Base-by-base conservation (phyloP, 2,888 invertebrate genomes). In the Tetragonula carbonaria region DNA sequence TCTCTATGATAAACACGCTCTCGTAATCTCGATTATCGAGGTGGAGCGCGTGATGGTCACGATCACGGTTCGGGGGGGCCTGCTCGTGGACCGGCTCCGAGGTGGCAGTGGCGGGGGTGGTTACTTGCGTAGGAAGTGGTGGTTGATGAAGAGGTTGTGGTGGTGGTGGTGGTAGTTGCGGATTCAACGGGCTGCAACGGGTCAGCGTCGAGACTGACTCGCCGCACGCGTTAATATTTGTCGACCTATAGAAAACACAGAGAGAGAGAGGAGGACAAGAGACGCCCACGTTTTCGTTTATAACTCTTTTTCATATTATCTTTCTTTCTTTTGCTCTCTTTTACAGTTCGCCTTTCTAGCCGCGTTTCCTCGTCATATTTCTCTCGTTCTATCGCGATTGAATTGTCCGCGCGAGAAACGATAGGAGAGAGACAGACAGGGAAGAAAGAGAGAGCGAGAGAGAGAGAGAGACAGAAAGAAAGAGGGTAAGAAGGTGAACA, bases 1-100 rank as follows among this genome's bases (percentile, higher is more conserved):
- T 94, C 93, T 94, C 94, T 92, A 96, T 96, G 95, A 96, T 96
- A 96, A 96, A 96, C 95, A 96, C 96, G 95, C 96, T 96, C 96
- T 96, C 96, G 96, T 96, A 96, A 96, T 96, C 96, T 96, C 96
- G 96, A 95, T 96, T 94, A 92, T 94, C 94, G 92, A 94, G 94
- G 92, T 94, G 94, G 86, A 94, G 94, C 88, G 94, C 93, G 92
- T 94, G 94, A 92, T 94, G 94, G 92, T 94, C 94, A 94, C 94
- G 94, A 91, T 94, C 94, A 94, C 94, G 94, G 90, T 93, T 94
- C 94, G 93, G 93, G 93, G 93, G 94, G 92, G 92, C 93, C 93
- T 90, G 92, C 91, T 94, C 94, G 93, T 93, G 93, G 92, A 92
- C 92, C 94, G 93, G 93, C 93, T 94, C 94, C 94, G 94, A 93